phyloP scores from a whole-genome alignment of 2,797 vertebrate species.

The Microcaecilia unicolor region DNA sequence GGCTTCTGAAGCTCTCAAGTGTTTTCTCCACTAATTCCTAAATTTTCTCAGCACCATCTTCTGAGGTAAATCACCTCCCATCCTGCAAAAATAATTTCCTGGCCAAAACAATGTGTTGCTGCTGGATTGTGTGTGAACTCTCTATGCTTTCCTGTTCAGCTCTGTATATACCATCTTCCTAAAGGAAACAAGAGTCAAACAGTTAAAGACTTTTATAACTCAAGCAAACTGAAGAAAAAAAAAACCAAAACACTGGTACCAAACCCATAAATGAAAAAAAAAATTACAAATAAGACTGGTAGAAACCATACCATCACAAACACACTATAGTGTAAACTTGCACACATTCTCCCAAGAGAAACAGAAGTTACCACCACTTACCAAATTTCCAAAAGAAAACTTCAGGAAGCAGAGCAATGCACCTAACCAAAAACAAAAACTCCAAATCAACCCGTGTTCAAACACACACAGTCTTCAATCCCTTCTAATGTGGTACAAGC shows the following conservation, averaged over 20 bases:
- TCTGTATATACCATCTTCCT: too few relatives aligned
- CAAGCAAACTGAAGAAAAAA: conserved; percentile 4
- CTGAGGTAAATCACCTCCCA: too few relatives aligned
- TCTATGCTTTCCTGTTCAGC: too few relatives aligned
- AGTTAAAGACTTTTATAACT: too few relatives aligned
- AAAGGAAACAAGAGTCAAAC: too few relatives aligned
- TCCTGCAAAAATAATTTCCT: too few relatives aligned
- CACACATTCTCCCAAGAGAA: not conserved
- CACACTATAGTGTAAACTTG: not conserved
- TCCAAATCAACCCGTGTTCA: too few relatives aligned
- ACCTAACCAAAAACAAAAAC: conserved; percentile 3
- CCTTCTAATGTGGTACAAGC: conserved; percentile 4
- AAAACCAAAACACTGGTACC: not conserved
- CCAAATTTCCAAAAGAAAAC: not conserved
- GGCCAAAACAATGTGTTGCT: too few relatives aligned
- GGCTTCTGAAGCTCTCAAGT: too few relatives aligned
- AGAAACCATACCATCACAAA: not conserved
- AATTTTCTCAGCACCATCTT: too few relatives aligned
- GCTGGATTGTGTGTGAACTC: too few relatives aligned
- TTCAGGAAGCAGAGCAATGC: conserved; percentile 1
- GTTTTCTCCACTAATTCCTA: too few relatives aligned
- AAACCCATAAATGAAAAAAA: not conserved
- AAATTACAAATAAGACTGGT: conserved; percentile 15
- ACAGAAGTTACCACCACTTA: not conserved
- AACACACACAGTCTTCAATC: not conserved